phyloP scores from a whole-genome alignment of 2,888 invertebrate species.

The Lasioglossum vierecki region DNA sequence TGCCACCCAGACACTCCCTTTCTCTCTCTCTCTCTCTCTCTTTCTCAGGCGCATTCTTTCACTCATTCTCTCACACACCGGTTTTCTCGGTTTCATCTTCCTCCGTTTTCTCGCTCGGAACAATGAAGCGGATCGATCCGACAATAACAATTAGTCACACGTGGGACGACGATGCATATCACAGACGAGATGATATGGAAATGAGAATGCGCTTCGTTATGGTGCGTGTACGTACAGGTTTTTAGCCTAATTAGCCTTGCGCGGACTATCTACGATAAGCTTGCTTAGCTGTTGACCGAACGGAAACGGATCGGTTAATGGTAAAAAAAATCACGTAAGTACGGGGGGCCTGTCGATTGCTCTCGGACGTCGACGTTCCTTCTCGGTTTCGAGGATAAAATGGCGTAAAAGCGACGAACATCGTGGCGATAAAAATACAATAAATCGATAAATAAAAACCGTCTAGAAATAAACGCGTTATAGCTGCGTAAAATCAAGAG shows the following conservation, averaged over 20 bases:
- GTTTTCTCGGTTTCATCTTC: neutral
- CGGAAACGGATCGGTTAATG: constrained; percentile 54
- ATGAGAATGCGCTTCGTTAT: constrained; percentile 56
- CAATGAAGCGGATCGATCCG: constrained; percentile 43
- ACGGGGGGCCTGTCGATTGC: constrained; percentile 29
- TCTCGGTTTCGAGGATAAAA: neutral
- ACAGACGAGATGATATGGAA: constrained; percentile 76
- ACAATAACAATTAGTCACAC: constrained; percentile 41
- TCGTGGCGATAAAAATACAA: neutral
- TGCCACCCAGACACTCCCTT: constrained; percentile 29
- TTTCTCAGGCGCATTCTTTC: neutral
- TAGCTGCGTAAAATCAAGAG: neutral
- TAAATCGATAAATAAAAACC: neutral
- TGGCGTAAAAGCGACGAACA: neutral
- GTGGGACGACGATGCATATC: constrained; percentile 73
- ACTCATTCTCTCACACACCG: neutral
- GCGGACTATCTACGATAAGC: constrained; percentile 65
- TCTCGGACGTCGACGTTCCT: neutral
- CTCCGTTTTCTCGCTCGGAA: constrained; percentile 17
- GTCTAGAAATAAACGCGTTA: neutral
- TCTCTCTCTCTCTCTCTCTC: constrained; percentile 6
- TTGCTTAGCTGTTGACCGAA: constrained; percentile 58
- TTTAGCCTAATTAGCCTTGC: constrained; percentile 18
- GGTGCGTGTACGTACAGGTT: constrained; percentile 34
- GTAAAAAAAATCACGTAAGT: constrained; percentile 51